These are phyloP conservation scores for Venturia canescens DNA, from an alignment of 1,140 invertebrate genomes.

Conservation along the genomic window DNA sequence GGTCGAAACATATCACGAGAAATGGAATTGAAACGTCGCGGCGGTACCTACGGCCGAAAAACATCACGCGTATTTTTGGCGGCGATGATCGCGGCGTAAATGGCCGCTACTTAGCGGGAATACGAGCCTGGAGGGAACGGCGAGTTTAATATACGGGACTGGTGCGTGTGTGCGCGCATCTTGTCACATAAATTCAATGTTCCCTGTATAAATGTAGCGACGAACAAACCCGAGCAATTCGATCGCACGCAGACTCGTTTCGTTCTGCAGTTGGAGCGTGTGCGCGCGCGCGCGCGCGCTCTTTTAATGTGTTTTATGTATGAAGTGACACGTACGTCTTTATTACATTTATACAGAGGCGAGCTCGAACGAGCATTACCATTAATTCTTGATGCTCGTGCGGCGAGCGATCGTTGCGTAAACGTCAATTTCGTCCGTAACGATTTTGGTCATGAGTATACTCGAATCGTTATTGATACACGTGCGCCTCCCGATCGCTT, in stretches of 20 bases:
- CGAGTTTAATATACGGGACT: background rate
- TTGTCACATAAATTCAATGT: constrained; percentile 38
- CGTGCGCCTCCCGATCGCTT: background rate
- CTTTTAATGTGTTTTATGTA: background rate
- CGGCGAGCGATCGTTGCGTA: constrained; percentile 36
- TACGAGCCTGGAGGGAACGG: background rate
- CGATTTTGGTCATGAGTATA: background rate
- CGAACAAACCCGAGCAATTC: background rate
- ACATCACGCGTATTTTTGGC: constrained; percentile 22
- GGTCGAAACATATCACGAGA: background rate
- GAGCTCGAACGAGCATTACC: constrained; percentile 23
- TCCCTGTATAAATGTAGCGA: background rate
- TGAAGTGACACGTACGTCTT: background rate
- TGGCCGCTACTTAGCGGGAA: constrained; percentile 22
- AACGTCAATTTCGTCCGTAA: constrained; percentile 39
- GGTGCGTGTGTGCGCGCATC: background rate
- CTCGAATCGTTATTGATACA: background rate
- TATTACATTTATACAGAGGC: background rate
- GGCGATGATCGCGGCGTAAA: constrained; percentile 27
- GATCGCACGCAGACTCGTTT: constrained; percentile 27
- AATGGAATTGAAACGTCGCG: constrained; percentile 31
- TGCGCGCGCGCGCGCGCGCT: background rate
- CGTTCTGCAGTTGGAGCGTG: background rate
- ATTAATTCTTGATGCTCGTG: constrained; percentile 28
- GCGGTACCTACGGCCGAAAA: background rate